phyloP scores from a whole-genome alignment of 2,113 vertebrate genomes.

The Phyllostomus hastatus region DNA sequence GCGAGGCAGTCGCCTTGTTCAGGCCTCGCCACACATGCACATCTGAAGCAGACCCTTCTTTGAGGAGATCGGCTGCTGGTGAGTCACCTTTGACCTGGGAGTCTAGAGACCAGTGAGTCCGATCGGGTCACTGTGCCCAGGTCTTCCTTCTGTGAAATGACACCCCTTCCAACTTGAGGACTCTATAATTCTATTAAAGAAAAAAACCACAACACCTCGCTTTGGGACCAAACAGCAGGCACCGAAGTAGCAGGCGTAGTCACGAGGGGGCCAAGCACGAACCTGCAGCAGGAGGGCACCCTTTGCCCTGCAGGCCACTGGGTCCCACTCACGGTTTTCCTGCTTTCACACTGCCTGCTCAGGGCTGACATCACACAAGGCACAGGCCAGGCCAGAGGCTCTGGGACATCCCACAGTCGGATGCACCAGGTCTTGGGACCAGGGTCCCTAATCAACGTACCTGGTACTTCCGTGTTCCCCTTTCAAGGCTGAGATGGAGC shows the following conservation, averaged over 20 bases:
- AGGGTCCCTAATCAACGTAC: not conserved
- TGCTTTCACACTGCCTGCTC: not conserved
- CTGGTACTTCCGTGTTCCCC: not conserved
- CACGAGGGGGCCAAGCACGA: not conserved
- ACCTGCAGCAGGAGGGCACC: not conserved
- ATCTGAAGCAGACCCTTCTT: not conserved
- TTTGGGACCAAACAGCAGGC: not conserved
- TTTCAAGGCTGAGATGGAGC: not conserved
- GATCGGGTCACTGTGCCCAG: not conserved
- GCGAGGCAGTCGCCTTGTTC: accelerated
- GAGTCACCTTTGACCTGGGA: not conserved
- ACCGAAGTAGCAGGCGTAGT: not conserved
- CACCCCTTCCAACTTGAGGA: not conserved
- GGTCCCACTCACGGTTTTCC: not conserved
- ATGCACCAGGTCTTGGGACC: not conserved
- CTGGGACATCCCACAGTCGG: not conserved
- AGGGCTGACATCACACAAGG: not conserved
- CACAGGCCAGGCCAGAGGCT: not conserved
- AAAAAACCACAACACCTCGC: not conserved
- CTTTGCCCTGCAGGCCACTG: not conserved
- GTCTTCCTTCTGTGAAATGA: not conserved
- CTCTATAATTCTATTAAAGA: not conserved
- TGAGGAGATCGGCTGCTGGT: not conserved
- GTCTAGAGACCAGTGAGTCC: not conserved
- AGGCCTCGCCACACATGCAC: not conserved